phyloP scores from a whole-genome alignment of 2,888 invertebrate genomes.

The Hyposoter dolosus region DNA sequence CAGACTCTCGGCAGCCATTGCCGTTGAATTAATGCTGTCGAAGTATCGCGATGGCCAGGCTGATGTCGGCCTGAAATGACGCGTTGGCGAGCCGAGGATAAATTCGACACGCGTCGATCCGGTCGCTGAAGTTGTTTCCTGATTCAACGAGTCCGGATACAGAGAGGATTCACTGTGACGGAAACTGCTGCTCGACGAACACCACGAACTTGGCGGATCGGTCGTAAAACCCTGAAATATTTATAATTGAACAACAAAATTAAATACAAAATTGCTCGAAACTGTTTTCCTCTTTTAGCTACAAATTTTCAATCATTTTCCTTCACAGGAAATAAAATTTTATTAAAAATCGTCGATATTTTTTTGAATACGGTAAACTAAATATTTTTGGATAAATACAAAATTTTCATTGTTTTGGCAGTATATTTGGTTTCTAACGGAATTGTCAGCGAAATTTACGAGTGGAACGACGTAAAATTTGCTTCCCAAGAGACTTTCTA shows the following conservation, averaged over 20 bases:
- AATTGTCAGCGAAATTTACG: too few relatives aligned
- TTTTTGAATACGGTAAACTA: too few relatives aligned
- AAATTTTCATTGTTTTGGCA: too few relatives aligned
- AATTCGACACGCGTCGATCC: constrained; percentile 87
- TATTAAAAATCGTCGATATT: too few relatives aligned
- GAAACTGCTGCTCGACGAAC: constrained; percentile 79
- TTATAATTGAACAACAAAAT: constrained; percentile 10
- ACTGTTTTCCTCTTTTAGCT: background rate
- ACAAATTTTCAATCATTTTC: background rate
- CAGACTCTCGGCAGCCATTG: constrained; percentile 80
- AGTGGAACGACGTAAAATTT: too few relatives aligned
- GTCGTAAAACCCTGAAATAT: constrained; percentile 77
- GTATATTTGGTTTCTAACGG: too few relatives aligned
- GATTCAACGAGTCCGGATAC: constrained; percentile 86
- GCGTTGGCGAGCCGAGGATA: constrained; percentile 82
- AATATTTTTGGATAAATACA: too few relatives aligned
- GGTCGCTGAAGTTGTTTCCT: constrained; percentile 83
- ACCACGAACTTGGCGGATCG: constrained; percentile 82
- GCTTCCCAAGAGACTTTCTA: too few relatives aligned
- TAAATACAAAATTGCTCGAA: background rate
- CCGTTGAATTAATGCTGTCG: constrained; percentile 88
- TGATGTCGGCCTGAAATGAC: constrained; percentile 84
- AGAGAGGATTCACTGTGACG: constrained; percentile 81
- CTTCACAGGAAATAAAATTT: too few relatives aligned
- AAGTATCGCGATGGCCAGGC: constrained; percentile 86